phyloP scores from a whole-genome alignment of 1,140 invertebrate species.

The Zaprionus camerounensis region DNA sequence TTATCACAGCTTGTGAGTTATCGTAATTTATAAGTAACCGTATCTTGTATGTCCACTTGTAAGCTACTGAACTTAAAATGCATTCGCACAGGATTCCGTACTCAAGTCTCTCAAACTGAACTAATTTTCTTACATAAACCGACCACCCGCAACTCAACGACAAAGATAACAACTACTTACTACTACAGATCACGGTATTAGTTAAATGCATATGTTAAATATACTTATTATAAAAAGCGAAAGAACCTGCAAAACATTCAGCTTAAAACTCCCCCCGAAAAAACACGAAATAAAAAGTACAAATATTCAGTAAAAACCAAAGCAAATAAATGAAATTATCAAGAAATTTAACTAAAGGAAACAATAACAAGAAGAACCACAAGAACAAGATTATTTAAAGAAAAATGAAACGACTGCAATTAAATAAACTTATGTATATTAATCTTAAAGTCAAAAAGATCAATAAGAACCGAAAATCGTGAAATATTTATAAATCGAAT shows the following conservation, averaged over 20 bases:
- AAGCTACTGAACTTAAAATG: not conserved
- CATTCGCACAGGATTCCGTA: not conserved
- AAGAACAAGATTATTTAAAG: constrained; percentile 34
- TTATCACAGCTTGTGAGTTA: too few species aligned
- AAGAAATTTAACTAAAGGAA: constrained; percentile 19
- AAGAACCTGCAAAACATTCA: constrained; percentile 54
- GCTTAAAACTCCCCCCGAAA: constrained; percentile 75
- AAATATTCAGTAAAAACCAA: constrained; percentile 73
- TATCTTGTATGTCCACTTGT: not conserved
- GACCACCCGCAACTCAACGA: constrained; percentile 23
- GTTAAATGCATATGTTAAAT: not conserved
- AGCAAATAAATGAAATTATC: constrained; percentile 32
- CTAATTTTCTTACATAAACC: constrained; percentile 11
- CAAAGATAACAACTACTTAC: not conserved
- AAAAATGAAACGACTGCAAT: constrained; percentile 64
- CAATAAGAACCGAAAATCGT: constrained; percentile 35
- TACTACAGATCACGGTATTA: constrained; percentile 15
- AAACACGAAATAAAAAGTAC: constrained; percentile 81
- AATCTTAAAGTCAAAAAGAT: constrained; percentile 32
- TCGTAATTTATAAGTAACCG: not conserved
- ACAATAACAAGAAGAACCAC: constrained; percentile 21
- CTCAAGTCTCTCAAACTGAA: not conserved
- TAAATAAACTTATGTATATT: constrained; percentile 38
- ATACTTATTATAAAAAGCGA: constrained; percentile 11
- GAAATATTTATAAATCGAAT: constrained; percentile 26